Percentiles rank a stretch among this genome's conserved stretches.
phyloP scores from a whole-genome alignment of 2,888 invertebrate genomes.

The Mongoloraphidia duomilia region DNA sequence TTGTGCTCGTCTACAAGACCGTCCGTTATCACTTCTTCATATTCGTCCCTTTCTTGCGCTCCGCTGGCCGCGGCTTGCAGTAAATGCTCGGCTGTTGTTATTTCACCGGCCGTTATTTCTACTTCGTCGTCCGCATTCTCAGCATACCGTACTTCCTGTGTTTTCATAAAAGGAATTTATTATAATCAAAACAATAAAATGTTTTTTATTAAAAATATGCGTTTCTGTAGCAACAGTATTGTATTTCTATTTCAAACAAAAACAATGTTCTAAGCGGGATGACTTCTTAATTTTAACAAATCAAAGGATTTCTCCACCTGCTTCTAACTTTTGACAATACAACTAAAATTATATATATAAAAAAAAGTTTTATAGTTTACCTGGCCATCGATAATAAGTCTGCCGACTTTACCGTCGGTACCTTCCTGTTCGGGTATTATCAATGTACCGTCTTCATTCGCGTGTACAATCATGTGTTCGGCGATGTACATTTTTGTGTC shows the following conservation, averaged over 20 bases:
- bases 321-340: too few relatives aligned
- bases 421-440: constrained; percentile 18
- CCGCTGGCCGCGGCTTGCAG: constrained; percentile 11
- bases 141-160: constrained; percentile 23
- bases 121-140: constrained; percentile 18
- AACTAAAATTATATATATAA: too few relatives aligned
- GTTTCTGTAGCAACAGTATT: too few relatives aligned
- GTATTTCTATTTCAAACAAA: too few relatives aligned
- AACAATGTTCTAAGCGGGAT: too few relatives aligned
- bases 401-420: constrained; percentile 22
- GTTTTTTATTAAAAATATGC: too few relatives aligned
- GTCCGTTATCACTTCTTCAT: constrained; percentile 14
- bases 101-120: constrained; percentile 19
- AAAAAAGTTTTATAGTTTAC: constrained; percentile 11
- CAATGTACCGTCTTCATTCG: constrained; percentile 12
- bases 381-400: constrained; percentile 28
- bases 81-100: constrained; percentile 16
- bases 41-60: constrained; percentile 10
- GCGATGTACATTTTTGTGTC: constrained; percentile 34
- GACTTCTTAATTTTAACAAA: too few relatives aligned
- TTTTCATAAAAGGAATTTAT: too few relatives aligned
- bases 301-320: too few relatives aligned
- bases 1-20: constrained; percentile 25
- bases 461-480: constrained; percentile 30
- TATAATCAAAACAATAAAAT: too few relatives aligned